phyloP scores from a whole-genome alignment of 2,888 invertebrate species.

The Conomelus anceps region DNA sequence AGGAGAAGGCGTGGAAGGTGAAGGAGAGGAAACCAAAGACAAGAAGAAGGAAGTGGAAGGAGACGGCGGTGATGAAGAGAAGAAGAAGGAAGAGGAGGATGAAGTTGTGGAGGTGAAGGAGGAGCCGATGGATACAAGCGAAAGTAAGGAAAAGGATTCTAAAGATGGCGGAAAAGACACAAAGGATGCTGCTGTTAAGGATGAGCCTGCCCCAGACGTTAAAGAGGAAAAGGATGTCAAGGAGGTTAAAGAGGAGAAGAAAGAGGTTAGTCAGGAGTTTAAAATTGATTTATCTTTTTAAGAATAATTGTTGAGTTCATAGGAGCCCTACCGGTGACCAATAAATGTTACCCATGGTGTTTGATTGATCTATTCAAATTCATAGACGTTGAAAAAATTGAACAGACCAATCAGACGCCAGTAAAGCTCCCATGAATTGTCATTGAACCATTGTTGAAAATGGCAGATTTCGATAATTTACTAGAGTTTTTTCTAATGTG shows the following conservation, averaged over 20 bases:
- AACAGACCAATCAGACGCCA: too few species aligned
- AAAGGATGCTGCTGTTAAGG: constrained; percentile 31
- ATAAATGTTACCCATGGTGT: too few species aligned
- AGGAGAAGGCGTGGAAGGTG: constrained; percentile 12
- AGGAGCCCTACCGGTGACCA: too few species aligned
- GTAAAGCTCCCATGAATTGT: too few species aligned
- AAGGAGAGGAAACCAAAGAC: constrained; percentile 26
- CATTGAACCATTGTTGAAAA: too few species aligned
- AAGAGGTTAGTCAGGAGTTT: constrained; percentile 45
- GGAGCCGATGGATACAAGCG: constrained; percentile 41
- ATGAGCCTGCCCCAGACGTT: constrained; percentile 27
- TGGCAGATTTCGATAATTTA: too few species aligned
- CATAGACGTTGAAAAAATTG: too few species aligned
- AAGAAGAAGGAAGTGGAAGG: constrained; percentile 16
- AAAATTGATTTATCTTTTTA: constrained; percentile 61
- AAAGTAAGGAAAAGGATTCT: constrained; percentile 40
- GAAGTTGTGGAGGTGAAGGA: constrained; percentile 46
- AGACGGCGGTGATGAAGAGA: constrained; percentile 31
- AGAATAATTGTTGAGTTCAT: too few species aligned
- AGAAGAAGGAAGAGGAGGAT: constrained; percentile 46
- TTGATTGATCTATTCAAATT: too few species aligned
- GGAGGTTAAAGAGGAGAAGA: constrained; percentile 42
- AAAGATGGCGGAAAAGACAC: constrained; percentile 41
- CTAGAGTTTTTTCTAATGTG: too few species aligned
- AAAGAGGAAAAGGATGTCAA: constrained; percentile 27